Percentiles rank a stretch among this genome's conserved stretches.
Evolutionary conservation across 2,113 vertebrate species (phyloP).

Genomic region (Rhineura floridana): DNA sequence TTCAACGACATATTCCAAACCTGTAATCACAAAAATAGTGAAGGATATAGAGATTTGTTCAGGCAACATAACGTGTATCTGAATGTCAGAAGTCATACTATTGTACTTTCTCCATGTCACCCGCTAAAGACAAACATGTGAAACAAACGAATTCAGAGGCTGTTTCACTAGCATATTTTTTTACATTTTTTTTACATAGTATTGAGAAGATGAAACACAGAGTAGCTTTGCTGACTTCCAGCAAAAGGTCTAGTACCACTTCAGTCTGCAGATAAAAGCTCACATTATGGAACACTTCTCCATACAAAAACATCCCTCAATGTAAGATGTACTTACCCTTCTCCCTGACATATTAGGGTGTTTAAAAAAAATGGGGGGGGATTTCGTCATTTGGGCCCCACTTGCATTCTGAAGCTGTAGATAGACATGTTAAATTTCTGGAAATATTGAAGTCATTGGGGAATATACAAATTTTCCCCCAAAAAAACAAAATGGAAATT

Average conservation of each 20-base stretch:
- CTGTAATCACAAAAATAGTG: slow-evolving; percentile 41
- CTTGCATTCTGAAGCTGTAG: too few species aligned
- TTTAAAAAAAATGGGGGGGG: too few species aligned
- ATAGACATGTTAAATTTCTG: too few species aligned
- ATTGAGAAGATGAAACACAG: background rate
- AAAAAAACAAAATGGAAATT: too few species aligned
- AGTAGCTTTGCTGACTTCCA: background rate
- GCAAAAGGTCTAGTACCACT: background rate
- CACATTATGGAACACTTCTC: too few species aligned
- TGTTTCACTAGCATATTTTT: too few species aligned
- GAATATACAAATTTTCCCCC: too few species aligned
- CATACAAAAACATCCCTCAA: too few species aligned
- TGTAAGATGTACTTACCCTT: too few species aligned
- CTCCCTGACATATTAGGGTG: too few species aligned
- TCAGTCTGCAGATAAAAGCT: background rate
- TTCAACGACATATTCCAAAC: slow-evolving; percentile 66
- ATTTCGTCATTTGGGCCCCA: too few species aligned
- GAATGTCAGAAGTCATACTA: background rate
- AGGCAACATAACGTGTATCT: background rate
- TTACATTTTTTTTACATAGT: background rate
- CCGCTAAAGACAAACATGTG: background rate
- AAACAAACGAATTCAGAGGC: background rate
- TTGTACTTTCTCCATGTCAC: background rate
- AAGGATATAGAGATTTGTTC: background rate
- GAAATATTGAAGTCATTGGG: too few species aligned